These are phyloP conservation scores for Drosophila phalerata DNA, from an alignment of 2,888 invertebrate species.

Conservation along the genomic window DNA sequence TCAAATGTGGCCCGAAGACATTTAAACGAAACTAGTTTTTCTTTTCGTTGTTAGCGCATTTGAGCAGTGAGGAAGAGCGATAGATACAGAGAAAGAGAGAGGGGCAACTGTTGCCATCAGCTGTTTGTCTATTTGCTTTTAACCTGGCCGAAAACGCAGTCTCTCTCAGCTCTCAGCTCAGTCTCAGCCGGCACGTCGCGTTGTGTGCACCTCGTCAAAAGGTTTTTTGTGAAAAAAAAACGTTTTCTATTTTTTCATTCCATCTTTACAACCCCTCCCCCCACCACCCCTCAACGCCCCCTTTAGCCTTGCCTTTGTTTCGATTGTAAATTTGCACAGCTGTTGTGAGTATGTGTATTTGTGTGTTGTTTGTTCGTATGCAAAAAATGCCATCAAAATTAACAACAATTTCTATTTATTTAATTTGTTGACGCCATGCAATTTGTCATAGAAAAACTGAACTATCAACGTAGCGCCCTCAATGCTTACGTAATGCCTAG, in stretches of 20 bases:
- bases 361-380: conserved; percentile 34
- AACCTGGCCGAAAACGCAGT: conserved; percentile 59
- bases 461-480: conserved; percentile 36
- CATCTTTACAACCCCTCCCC: neutral
- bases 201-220: conserved; percentile 70
- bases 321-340: conserved; percentile 65
- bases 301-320: neutral
- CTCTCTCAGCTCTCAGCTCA: conserved; percentile 36
- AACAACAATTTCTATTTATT: conserved; percentile 65
- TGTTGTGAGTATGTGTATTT: conserved; percentile 47
- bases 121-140: conserved; percentile 54
- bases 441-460: conserved; percentile 53
- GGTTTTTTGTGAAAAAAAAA: conserved; percentile 31
- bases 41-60: conserved; percentile 43
- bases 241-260: neutral
- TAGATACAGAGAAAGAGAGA: neutral
- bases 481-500: conserved; percentile 29
- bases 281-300: conserved; percentile 2
- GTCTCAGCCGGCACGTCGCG: conserved; percentile 76
- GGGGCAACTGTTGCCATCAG: conserved; percentile 49
- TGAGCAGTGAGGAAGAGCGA: neutral
- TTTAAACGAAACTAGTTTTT: conserved; percentile 75
- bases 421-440: conserved; percentile 75
- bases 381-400: conserved; percentile 59
- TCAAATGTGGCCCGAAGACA: conserved; percentile 63